Evolutionary conservation across 2,797 vertebrate genomes (phyloP).

Genomic region (Tadarida brasiliensis): DNA sequence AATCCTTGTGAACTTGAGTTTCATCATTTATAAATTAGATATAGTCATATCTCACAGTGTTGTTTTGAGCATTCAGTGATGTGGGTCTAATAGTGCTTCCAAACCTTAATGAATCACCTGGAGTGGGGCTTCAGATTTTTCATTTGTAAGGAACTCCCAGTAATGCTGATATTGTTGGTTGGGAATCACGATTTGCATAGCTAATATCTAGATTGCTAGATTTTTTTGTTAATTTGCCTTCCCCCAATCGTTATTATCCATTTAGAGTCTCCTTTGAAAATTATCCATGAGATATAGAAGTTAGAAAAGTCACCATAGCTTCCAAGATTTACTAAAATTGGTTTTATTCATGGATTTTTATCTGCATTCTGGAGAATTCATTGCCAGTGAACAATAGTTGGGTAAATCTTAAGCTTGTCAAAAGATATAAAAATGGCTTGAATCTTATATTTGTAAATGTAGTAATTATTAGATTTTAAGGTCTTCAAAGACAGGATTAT

Average conservation of each 20-base stretch:
- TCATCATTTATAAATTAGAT: neutral
- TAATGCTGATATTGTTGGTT: neutral
- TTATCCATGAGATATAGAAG: neutral
- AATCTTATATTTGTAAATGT: slow-evolving; percentile 46
- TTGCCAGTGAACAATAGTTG: neutral
- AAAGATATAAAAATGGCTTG: neutral
- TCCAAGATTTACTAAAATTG: slow-evolving; percentile 13
- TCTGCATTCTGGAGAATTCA: slow-evolving; percentile 34
- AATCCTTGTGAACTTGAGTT: neutral
- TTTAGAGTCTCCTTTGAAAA: slow-evolving; percentile 49
- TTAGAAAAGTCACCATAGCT: slow-evolving; percentile 22
- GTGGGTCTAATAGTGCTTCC: neutral
- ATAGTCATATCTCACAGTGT: neutral
- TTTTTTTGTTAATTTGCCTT: slow-evolving; percentile 32
- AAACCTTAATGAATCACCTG: neutral
- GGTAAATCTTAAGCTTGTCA: slow-evolving; percentile 1
- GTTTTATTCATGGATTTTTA: slow-evolving; percentile 44
- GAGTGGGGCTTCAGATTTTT: neutral
- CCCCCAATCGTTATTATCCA: neutral
- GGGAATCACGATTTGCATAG: neutral
- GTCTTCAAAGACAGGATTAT: slow-evolving; percentile 9
- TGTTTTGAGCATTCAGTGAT: neutral
- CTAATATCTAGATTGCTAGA: neutral
- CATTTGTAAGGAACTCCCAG: neutral
- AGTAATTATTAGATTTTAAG: slow-evolving; percentile 23